Percentiles rank a stretch among this genome's conserved stretches.
phyloP scores from a whole-genome alignment of 2,888 invertebrate species.

The Caenorhabditis macrosperma region DNA sequence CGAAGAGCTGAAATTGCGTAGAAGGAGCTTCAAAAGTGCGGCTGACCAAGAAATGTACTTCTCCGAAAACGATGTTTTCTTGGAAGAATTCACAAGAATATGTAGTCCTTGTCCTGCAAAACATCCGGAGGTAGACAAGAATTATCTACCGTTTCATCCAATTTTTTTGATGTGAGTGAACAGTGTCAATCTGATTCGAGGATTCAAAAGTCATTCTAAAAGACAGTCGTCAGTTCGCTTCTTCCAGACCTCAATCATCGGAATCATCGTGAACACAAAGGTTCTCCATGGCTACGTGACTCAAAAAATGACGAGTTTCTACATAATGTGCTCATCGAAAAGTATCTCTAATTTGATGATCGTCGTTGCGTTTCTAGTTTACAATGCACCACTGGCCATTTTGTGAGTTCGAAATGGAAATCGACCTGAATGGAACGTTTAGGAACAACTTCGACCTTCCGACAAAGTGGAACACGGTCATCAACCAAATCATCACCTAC shows the following conservation, averaged over 20 bases:
- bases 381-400: conserved; percentile 47
- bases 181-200: no score
- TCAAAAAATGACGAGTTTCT: conserved; percentile 47
- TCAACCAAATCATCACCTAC: conserved; percentile 45
- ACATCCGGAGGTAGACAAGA: no score
- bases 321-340: conserved; percentile 51
- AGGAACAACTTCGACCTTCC: conserved; percentile 34
- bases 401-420: conserved; percentile 10
- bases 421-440: neutral
- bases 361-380: conserved; percentile 12
- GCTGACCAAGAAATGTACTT: no score
- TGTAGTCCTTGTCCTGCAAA: no score
- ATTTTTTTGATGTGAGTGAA: no score
- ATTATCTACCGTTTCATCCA: no score
- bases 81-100: no score
- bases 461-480: conserved; percentile 19
- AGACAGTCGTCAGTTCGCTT: no score
- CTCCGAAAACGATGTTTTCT: no score
- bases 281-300: conserved; percentile 3
- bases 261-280: conserved; percentile 9
- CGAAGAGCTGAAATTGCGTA: no score
- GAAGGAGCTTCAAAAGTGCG: no score
- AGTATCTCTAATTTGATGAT: conserved; percentile 31
- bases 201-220: no score
- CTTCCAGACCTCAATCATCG: conserved; percentile 11